Percentiles rank a stretch among this genome's conserved stretches.
These are phyloP conservation scores for Scaptodrosophila latifasciaeformis DNA, from an alignment of 2,888 invertebrate genomes.

Conservation along the genomic window DNA sequence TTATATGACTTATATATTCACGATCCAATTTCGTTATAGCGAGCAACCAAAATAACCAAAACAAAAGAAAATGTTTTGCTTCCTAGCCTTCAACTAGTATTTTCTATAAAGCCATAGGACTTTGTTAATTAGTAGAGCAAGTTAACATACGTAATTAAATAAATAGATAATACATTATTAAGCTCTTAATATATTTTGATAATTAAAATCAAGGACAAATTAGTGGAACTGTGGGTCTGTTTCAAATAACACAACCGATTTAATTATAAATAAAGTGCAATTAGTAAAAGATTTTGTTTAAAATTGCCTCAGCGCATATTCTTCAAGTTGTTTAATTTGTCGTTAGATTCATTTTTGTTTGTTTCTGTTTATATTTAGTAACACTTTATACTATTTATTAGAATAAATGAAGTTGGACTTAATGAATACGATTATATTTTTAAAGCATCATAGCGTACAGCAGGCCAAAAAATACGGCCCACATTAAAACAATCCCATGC, in stretches of 20 bases:
- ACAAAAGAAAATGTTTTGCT: constrained; percentile 34
- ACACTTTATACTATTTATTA: constrained; percentile 65
- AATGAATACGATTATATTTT: constrained; percentile 62
- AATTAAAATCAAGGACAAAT: too few relatives aligned
- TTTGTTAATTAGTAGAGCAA: too few relatives aligned
- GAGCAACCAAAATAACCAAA: too few relatives aligned
- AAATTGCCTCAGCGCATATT: not conserved
- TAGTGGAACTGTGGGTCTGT: too few relatives aligned
- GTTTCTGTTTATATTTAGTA: constrained; percentile 59
- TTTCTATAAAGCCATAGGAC: too few relatives aligned
- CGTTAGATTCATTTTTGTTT: constrained; percentile 1
- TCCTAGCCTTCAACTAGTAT: not conserved
- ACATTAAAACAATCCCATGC: constrained; percentile 96
- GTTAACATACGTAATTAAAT: too few relatives aligned
- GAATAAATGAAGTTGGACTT: constrained; percentile 65
- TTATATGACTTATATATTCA: too few relatives aligned
- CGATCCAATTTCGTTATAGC: too few relatives aligned
- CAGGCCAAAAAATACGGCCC: constrained; percentile 95
- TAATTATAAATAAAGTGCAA: not conserved
- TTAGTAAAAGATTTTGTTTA: not conserved
- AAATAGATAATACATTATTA: too few relatives aligned
- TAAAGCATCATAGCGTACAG: constrained; percentile 77
- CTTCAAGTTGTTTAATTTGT: not conserved
- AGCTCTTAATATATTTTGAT: too few relatives aligned
- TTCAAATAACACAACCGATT: not conserved